These are phyloP conservation scores for Columba guinea DNA, from an alignment of 2,797 vertebrate genomes.

Conservation along the genomic window DNA sequence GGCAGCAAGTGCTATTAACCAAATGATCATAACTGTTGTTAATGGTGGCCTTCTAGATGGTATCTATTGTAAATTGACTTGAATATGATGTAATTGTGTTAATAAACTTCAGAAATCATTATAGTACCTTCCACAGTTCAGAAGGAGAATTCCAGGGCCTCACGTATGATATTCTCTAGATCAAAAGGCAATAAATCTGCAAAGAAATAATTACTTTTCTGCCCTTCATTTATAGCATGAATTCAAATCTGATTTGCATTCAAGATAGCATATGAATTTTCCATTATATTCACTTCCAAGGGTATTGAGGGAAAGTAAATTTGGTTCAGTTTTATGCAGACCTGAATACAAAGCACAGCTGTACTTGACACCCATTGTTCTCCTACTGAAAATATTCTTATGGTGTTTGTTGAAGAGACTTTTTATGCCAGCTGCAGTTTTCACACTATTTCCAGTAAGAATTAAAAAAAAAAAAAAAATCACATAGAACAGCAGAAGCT, in stretches of 20 bases:
- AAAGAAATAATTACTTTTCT: conserved; percentile 30
- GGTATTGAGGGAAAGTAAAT: conserved; percentile 19
- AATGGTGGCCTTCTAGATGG: not conserved
- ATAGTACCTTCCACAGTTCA: conserved; percentile 22
- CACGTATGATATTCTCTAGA: not conserved
- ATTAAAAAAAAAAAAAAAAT: not conserved
- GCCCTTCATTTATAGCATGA: conserved; percentile 47
- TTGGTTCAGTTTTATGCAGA: conserved; percentile 28
- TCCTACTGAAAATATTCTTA: conserved; percentile 48
- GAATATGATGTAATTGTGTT: not conserved
- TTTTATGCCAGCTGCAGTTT: conserved; percentile 33
- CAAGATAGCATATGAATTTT: conserved; percentile 64
- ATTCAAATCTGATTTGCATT: conserved; percentile 49
- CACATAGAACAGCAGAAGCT: not conserved
- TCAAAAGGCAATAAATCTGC: not conserved
- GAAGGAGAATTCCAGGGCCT: conserved; percentile 44
- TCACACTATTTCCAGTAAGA: conserved; percentile 8
- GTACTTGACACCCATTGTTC: conserved; percentile 59
- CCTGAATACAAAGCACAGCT: conserved; percentile 60
- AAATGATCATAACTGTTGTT: not conserved
- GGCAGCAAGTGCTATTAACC: not conserved
- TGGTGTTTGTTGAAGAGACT: conserved; percentile 16
- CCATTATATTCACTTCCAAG: conserved; percentile 26
- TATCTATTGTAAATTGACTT: not conserved
- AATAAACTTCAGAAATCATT: conserved; percentile 39